These are phyloP conservation scores for Cladorhizidae sp. DNA, from an alignment of 37 sponge, comb jelly and placozoan species.

Conservation along the genomic window DNA sequence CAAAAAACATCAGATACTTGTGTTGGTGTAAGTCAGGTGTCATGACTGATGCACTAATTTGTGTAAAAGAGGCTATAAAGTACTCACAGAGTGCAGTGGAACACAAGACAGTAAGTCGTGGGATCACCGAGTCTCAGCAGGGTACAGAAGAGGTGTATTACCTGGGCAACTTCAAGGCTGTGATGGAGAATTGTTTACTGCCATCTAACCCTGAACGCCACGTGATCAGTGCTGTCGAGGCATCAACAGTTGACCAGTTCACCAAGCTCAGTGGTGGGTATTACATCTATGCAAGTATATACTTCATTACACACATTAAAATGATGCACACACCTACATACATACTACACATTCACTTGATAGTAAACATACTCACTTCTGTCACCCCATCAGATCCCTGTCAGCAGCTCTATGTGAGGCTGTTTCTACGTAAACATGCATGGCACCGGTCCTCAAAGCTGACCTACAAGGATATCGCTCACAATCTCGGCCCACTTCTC, in stretches of 20 bases:
- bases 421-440: slow-evolving; percentile 73
- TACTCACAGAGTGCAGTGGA: no score
- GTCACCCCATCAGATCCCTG: slow-evolving; percentile 10
- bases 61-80: no score
- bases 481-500: slow-evolving; percentile 31
- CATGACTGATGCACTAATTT: no score
- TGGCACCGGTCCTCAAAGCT: slow-evolving; percentile 53
- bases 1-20: no score
- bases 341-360: background rate
- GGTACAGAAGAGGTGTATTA: slow-evolving; percentile 38
- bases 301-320: no score
- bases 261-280: slow-evolving; percentile 20
- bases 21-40: no score
- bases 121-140: no score
- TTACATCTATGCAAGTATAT: background rate
- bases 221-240: slow-evolving; percentile 34
- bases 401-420: slow-evolving; percentile 70
- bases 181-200: slow-evolving; percentile 19
- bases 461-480: slow-evolving; percentile 50
- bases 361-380: background rate
- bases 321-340: background rate
- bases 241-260: slow-evolving; percentile 7
- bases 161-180: slow-evolving; percentile 50
- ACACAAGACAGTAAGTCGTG: background rate
- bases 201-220: slow-evolving; percentile 32